Percentiles rank a stretch among this genome's conserved stretches.
phyloP scores from a whole-genome alignment of 2,888 invertebrate species.

The Teleogryllus oceanicus region DNA sequence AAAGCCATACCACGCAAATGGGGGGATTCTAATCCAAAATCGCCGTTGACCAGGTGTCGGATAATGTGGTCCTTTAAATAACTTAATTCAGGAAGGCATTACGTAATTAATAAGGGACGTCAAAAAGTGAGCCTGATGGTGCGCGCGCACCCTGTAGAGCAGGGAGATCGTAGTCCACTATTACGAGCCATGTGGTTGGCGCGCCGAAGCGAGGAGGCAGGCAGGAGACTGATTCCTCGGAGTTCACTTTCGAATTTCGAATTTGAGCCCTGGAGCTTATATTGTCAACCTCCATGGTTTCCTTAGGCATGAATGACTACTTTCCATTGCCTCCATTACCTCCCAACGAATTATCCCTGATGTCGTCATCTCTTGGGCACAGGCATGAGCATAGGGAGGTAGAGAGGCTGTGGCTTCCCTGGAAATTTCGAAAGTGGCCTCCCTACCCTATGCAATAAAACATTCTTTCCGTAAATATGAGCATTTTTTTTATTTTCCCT shows the following conservation, averaged over 20 bases:
- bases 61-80: neutral
- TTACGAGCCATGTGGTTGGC: neutral
- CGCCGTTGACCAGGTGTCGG: conserved; percentile 18
- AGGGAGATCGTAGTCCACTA: neutral
- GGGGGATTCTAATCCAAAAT: neutral
- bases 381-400: no score
- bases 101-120: neutral
- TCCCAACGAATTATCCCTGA: no score
- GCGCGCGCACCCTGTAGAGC: neutral
- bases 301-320: no score
- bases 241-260: neutral
- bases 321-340: no score
- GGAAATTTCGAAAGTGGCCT: no score
- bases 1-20: neutral
- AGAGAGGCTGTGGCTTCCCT: no score
- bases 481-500: no score
- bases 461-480: no score
- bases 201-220: neutral
- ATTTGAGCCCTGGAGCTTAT: neutral
- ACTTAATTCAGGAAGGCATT: conserved; percentile 7
- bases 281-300: no score
- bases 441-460: no score
- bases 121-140: neutral
- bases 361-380: no score
- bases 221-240: neutral